These are phyloP conservation scores for Eumacrocentrus americanus DNA, from an alignment of 2,888 invertebrate species.

Conservation along the genomic window DNA sequence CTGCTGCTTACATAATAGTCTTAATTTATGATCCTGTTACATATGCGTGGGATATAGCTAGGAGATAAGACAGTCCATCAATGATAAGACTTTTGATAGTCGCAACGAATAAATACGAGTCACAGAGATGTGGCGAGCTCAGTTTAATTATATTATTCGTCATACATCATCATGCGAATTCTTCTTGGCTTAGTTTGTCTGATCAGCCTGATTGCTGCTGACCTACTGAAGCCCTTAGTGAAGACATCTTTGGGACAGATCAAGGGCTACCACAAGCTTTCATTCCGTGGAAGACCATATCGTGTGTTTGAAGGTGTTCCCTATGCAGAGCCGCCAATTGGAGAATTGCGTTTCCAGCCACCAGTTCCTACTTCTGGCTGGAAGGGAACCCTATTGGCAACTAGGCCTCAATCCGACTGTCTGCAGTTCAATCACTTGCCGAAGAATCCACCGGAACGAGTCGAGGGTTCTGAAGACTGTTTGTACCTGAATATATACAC, in stretches of 20 bases:
- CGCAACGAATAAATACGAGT: background rate
- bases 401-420: conserved; percentile 32
- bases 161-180: background rate
- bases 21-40: too few species aligned
- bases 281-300: conserved; percentile 32
- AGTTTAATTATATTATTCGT: too few species aligned
- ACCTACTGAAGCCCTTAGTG: conserved; percentile 30
- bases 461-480: conserved; percentile 40
- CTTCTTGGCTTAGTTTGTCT: background rate
- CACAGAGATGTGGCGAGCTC: background rate
- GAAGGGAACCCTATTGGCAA: conserved; percentile 35
- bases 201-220: background rate
- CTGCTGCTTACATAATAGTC: too few species aligned
- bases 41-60: too few species aligned
- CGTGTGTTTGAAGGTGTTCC: conserved; percentile 37
- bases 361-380: conserved; percentile 35
- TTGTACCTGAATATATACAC: conserved; percentile 42
- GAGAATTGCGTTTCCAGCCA: conserved; percentile 38
- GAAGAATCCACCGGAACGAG: conserved; percentile 29
- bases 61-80: too few species aligned
- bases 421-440: conserved; percentile 35
- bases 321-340: conserved; percentile 36
- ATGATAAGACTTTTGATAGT: too few species aligned
- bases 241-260: conserved; percentile 31
- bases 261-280: conserved; percentile 30